Evolutionary conservation across 2,888 invertebrate genomes (phyloP), one percentile per base, ranked within the genome.

Genomic region (Sphaerophoria taeniata): DNA sequence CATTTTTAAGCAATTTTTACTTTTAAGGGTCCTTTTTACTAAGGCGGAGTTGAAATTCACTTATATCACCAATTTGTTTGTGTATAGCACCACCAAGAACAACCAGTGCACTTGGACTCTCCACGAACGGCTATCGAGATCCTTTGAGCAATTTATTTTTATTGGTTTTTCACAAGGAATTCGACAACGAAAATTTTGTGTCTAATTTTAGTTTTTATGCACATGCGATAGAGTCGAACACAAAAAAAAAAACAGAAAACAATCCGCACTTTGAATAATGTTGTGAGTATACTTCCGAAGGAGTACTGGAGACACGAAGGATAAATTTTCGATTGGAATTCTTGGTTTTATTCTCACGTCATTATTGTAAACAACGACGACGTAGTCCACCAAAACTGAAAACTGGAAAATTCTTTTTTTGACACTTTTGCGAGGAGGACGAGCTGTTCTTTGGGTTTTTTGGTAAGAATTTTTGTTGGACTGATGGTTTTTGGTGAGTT

Each of bases 401-500:
- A 84, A 84, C 75, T 84, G 75, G 80, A 80, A 84, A 80, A 71
- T 84, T 83, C 73, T 55, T 77, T 75, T 79, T 84, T 84, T 78
- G 74, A 80, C 80, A 84, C 75, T 80, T 75, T 80, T 69, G 72
- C 72, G 53, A 72, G 75, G 67, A 65, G 65, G 65, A 65, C 65
- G 80, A 84, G 69, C 9, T 14, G 33, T 70, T 36, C 53, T 31
- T 47, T 63, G 0, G 56, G 39, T 33, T 34, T 34, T 60, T 51
- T 49, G 16, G 24, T 24, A 24, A 24, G 24, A 24, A 24, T 14
- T 2, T 33, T 53, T 14, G 6, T 14, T 71, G n/a, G 45, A 47
- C 33, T 63, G 7, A 56, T 56, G 36, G 16, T n/a, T 74, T 65
- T 63, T 55, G 60, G 67, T 56, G 47, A 58, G 60, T 45, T 34